phyloP scores from a whole-genome alignment of 2,797 vertebrate genomes.

The Enteromius unitaeniatus region DNA sequence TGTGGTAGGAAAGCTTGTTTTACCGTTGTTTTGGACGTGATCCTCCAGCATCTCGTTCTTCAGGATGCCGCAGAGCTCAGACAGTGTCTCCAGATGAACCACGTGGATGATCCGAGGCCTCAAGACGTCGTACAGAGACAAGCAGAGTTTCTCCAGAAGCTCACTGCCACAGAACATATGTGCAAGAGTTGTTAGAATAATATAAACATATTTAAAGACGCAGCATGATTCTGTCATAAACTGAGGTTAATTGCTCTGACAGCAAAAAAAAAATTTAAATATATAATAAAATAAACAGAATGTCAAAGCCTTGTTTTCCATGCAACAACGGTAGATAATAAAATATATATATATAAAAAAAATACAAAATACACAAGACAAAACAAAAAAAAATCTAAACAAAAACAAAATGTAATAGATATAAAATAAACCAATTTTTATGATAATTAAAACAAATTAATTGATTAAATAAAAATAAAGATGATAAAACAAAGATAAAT shows the following conservation, averaged over 20 bases:
- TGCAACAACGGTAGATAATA: neutral
- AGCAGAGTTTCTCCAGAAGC: slow-evolving; percentile 92
- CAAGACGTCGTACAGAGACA: slow-evolving; percentile 94
- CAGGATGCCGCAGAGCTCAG: slow-evolving; percentile 96
- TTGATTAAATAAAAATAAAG: neutral
- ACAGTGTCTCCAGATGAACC: slow-evolving; percentile 95
- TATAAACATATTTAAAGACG: neutral
- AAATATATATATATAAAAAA: neutral
- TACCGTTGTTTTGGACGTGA: slow-evolving; percentile 94
- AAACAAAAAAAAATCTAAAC: neutral
- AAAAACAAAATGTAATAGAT: neutral
- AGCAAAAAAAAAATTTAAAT: neutral
- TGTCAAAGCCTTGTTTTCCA: neutral
- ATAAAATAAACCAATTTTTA: neutral
- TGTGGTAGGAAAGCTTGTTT: neutral
- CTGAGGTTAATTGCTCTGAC: neutral
- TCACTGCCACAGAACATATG: slow-evolving; percentile 77
- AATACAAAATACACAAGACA: neutral
- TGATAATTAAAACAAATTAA: neutral
- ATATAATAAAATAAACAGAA: neutral
- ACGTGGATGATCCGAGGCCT: slow-evolving; percentile 97
- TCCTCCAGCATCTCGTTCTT: slow-evolving; percentile 99
- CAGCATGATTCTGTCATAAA: neutral
- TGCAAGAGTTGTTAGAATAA: neutral
- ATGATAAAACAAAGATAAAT: neutral